Percentiles rank a stretch among this genome's conserved stretches.
phyloP scores from a whole-genome alignment of 2,888 invertebrate species.

The Ophioninae sp. region DNA sequence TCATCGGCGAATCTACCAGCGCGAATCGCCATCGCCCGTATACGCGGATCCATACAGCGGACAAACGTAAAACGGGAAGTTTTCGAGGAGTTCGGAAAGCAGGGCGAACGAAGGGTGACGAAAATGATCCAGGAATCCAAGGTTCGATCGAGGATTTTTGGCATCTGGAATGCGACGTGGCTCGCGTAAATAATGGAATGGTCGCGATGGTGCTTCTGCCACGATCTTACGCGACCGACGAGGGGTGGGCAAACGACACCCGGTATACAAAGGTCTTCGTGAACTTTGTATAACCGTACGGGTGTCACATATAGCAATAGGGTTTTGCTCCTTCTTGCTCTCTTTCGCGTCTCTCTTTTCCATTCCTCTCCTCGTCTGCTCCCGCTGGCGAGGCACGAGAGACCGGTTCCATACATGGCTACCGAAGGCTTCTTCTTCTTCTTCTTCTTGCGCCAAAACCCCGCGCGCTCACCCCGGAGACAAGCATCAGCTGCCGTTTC shows the following conservation, averaged over 20 bases:
- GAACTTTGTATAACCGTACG: slow-evolving; percentile 43
- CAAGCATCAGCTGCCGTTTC: slow-evolving; percentile 81
- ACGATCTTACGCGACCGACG: background rate
- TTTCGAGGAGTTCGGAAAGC: slow-evolving; percentile 33
- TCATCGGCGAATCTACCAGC: slow-evolving; percentile 60
- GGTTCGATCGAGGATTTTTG: background rate
- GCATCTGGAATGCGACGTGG: background rate
- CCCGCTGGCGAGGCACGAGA: slow-evolving; percentile 68
- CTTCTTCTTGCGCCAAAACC: slow-evolving; percentile 75
- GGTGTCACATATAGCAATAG: slow-evolving; percentile 51
- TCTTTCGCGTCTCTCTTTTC: slow-evolving; percentile 48
- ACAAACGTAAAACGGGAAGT: slow-evolving; percentile 45
- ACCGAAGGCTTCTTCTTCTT: slow-evolving; percentile 77
- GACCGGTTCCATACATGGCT: slow-evolving; percentile 81
- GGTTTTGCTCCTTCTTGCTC: slow-evolving; percentile 59
- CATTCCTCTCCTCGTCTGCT: slow-evolving; percentile 27
- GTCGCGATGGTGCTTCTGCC: background rate
- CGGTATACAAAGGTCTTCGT: slow-evolving; percentile 58
- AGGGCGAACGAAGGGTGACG: background rate
- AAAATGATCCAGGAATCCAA: background rate
- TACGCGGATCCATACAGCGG: slow-evolving; percentile 32
- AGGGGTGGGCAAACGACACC: slow-evolving; percentile 61
- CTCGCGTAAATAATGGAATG: slow-evolving; percentile 21
- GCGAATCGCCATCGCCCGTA: slow-evolving; percentile 39
- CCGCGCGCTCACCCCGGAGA: slow-evolving; percentile 72